Evolutionary conservation across 2,888 invertebrate genomes (phyloP), one percentile per base, ranked within the genome.

Genomic region (Schizaphis graminum): DNA sequence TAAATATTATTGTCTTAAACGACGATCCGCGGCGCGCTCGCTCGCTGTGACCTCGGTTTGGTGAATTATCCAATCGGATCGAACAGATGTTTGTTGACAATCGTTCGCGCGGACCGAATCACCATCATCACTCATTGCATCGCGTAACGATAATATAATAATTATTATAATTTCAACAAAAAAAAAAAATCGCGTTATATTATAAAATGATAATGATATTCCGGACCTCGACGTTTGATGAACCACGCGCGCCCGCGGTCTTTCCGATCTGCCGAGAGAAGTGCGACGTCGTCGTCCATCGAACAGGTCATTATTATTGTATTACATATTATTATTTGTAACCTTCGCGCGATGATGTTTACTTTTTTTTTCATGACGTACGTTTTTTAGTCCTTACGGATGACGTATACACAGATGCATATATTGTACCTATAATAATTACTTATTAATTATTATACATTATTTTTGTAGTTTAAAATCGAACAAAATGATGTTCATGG

Each of bases 71-170:
- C 56, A 24, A 35, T 88, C 88, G 56, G 24, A 56, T 88, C 88
- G 56, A 88, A 88, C 88, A 88, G 88, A 88, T 88, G 53, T 88
- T 56, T 53, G n/a, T n/a, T 77, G 77, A 77, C 86, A 86, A 28
- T 49, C 44, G 28, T 86, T 86, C 47, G 86, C 44, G 86, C 8
- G 35, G 21, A 77, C 77, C 21, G 35, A 77, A 77, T 35, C 77
- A 53, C 53, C 53, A 53, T 53, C 53, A 53, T 53, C 53, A 21
- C 35, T 77, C 35, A 21, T 35, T 8, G 21, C 77, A 26, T 35
- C n/a, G 61, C 11, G n/a, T 21, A 2, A 77, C 3, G n/a, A 67
- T 67, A 67, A n/a, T 67, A n/a, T n/a, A 35, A n/a, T 77, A 35
- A 35, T 67, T 5, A 35, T 77, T 35, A 41, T 77, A 35, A 77